Evolutionary conservation across 1,140 invertebrate species (phyloP).

Genomic region (Nylanderia fulva): DNA sequence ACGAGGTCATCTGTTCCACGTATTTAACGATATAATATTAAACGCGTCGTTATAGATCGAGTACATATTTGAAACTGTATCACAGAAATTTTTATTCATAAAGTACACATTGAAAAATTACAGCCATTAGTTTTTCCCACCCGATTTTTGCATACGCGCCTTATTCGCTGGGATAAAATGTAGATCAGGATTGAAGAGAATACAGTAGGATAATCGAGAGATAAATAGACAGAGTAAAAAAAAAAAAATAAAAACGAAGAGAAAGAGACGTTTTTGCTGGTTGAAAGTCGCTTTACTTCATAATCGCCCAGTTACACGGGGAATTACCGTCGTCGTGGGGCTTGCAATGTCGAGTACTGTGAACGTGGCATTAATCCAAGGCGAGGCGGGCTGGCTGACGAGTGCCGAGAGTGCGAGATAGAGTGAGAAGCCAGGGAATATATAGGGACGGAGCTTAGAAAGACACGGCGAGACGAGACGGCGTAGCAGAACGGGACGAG

Average conservation of each 20-base stretch:
- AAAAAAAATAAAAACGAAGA: not conserved
- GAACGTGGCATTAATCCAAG: conserved; percentile 72
- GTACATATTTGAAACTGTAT: not conserved
- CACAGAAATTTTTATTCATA: not conserved
- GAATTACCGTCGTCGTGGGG: conserved; percentile 71
- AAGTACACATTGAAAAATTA: not conserved
- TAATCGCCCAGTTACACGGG: conserved; percentile 74
- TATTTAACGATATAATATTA: not conserved
- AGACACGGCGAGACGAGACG: conserved; percentile 46
- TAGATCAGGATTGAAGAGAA: not conserved
- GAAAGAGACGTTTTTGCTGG: conserved; percentile 45
- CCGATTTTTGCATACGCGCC: not conserved
- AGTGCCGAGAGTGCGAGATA: conserved; percentile 33
- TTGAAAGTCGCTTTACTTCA: conserved; percentile 73
- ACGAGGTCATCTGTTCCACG: not conserved
- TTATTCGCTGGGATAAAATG: not conserved
- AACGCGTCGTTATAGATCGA: not conserved
- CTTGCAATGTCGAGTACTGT: conserved; percentile 66
- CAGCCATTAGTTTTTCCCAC: not conserved
- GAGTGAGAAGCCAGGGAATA: conserved; percentile 20
- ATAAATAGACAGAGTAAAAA: not conserved
- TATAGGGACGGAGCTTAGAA: conserved; percentile 47
- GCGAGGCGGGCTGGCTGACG: conserved; percentile 54
- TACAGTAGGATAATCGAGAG: not conserved
- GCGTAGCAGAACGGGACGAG: conserved; percentile 1